Evolutionary conservation across 2,888 invertebrate species (phyloP), one percentile per base, ranked within the genome.

Genomic region (Plebejus argus): DNA sequence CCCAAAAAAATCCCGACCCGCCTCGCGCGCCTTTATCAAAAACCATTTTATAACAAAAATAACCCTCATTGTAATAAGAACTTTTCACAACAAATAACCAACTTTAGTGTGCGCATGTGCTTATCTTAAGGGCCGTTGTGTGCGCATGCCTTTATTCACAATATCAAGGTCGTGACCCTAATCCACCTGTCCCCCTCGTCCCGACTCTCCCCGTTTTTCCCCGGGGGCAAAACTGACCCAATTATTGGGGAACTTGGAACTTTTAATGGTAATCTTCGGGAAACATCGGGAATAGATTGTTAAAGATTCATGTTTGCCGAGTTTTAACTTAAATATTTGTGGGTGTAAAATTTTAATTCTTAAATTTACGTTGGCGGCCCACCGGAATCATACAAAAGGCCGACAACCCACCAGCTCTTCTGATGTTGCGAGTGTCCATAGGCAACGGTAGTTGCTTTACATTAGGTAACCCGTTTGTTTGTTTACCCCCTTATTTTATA

Each of bases 141-240:
- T 74, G 49, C 53, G 74, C 74, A 72, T 20, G 74, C 71, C 72
- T 33, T 77, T 71, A 77, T 77, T 70, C 15, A 53, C 58, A 56
- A 78, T 77, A 81, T 79, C 80, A 81, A 77, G 81, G 80, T 18
- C 78, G 78, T 70, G 81, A 77, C 81, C 86, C 84, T 81, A 83
- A 85, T 85, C 82, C 84, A 15, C 76, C 78, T 71, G 77, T 35
- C 72, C 58, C 70, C 58, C 33, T 45, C 45, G 8, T 8, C 45
- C 45, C 45, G 3, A 2, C 49, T 53, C 18, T 18, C 7, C 76
- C 45, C 5, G 53, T 15, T 33, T 39, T 39, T 75, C 61, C 61
- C 33, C 49, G n/a, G 45, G 53, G 58, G 23, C 39, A 15, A 33
- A 66, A 66, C 66, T 66, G 66, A 66, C 66, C 66, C 28, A 66